phyloP scores from a whole-genome alignment of 2,888 invertebrate genomes.

The Trachelus troglodyta region DNA sequence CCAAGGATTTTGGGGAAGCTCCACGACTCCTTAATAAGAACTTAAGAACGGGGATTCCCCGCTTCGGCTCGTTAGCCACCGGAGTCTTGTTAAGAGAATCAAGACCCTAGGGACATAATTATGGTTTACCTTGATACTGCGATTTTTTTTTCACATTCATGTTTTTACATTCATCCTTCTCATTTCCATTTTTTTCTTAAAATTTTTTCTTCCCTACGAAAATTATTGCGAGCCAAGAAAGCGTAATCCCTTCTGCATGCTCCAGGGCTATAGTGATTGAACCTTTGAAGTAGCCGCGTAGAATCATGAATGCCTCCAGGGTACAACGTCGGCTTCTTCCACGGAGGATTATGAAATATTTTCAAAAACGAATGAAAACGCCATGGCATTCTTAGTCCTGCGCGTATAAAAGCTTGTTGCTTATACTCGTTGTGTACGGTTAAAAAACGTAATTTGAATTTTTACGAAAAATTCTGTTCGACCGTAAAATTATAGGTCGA shows the following conservation, averaged over 20 bases:
- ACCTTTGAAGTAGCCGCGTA: neutral
- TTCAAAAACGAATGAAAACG: neutral
- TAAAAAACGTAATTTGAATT: neutral
- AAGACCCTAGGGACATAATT: neutral
- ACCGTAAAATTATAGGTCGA: neutral
- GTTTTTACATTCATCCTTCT: neutral
- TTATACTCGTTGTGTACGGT: neutral
- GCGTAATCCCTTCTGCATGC: neutral
- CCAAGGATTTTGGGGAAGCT: neutral
- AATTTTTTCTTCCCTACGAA: neutral
- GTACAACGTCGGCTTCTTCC: neutral
- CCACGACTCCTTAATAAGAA: neutral
- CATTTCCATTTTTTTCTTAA: neutral
- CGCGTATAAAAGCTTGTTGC: neutral
- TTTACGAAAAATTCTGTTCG: neutral
- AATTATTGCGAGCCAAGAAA: neutral
- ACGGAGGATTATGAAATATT: constrained; percentile 2
- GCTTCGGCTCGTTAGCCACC: neutral
- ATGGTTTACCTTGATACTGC: neutral
- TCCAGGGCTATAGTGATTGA: neutral
- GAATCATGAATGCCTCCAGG: neutral
- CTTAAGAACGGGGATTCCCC: neutral
- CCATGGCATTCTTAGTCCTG: neutral
- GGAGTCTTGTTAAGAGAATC: neutral
- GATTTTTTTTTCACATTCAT: neutral